Base-by-base conservation (phyloP, 2,888 invertebrate species). In the Halocaridina rubra region DNA sequence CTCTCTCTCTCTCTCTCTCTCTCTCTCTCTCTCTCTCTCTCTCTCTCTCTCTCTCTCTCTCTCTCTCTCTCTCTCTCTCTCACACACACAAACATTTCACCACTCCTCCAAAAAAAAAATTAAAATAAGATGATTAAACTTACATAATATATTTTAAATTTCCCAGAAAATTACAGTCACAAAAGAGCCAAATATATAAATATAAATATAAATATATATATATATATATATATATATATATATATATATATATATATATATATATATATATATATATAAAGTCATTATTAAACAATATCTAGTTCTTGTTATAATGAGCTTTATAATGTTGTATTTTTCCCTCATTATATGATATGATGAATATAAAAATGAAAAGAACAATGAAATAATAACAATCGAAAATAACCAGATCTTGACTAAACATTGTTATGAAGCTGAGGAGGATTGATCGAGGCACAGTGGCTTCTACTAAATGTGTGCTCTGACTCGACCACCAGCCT, bases 191-290 rank as follows among this genome's bases (percentile, higher is more conserved):
- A n/a, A n/a, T 8, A 57, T 8, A 10, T 8, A 57, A 4, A 10
- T 8, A 57, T 8, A 57, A 4, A 57, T 7, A 57, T 7, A 57
- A 3, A 57, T 7, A 57, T 7, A 64, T 64, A 22, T 67, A 22
- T 67, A 22, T 67, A 67, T 67, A 67, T 67, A 67, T 67, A 5
- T 67, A 67, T 27, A 67, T 67, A 67, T 67, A 67, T 67, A 67
- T 67, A 67, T 27, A 67, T 67, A 27, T 67, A 67, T 27, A 67
- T 67, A 67, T 67, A 67, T 67, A 67, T 67, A 67, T 67, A 27
- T 67, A 57, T 57, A 57, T 57, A 57, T 57, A 57, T 57, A 57
- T 57, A 57, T 57, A 57, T 57, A n/a, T n/a, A n/a, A n/a, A n/a
- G n/a, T n/a, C n/a, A n/a, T n/a, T n/a, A n/a, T n/a, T n/a, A n/a